phyloP scores from a whole-genome alignment of 2,113 vertebrate species.

The Oryzias celebensis region DNA sequence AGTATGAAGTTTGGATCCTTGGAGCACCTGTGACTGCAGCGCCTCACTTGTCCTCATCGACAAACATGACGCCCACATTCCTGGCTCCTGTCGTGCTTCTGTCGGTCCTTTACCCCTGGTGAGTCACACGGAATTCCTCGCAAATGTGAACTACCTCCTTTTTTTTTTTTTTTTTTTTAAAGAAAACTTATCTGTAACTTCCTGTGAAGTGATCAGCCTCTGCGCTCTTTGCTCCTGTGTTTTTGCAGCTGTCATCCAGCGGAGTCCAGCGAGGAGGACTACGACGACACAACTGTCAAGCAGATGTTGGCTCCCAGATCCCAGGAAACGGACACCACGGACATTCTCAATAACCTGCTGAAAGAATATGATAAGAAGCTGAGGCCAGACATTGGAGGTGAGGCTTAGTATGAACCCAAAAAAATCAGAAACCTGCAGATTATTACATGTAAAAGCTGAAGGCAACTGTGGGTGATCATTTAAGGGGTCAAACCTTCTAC shows the following conservation, averaged over 20 bases:
- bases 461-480: too few relatives aligned
- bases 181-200: slow-evolving; percentile 34
- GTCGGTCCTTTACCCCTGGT: slow-evolving; percentile 85
- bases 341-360: slow-evolving; percentile 90
- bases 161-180: too few relatives aligned
- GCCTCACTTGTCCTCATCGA: slow-evolving; percentile 57
- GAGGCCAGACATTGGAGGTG: slow-evolving; percentile 93
- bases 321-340: slow-evolving; percentile 87
- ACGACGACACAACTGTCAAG: slow-evolving; percentile 86
- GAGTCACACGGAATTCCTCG: slow-evolving; percentile 61
- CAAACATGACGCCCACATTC: slow-evolving; percentile 83
- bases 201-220: not conserved
- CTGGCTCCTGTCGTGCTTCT: slow-evolving; percentile 81
- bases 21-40: slow-evolving; percentile 31
- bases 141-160: not conserved
- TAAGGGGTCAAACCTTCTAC: too few relatives aligned
- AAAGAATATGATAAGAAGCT: slow-evolving; percentile 95
- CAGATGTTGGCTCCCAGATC: slow-evolving; percentile 89
- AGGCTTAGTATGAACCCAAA: not conserved
- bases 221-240: not conserved
- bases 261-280: slow-evolving; percentile 84
- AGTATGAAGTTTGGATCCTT: slow-evolving; percentile 38
- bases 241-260: slow-evolving; percentile 76
- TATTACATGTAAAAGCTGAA: not conserved
- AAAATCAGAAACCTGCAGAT: not conserved